phyloP scores from a whole-genome alignment of 1,140 invertebrate species.

The Globodera ellingtonae region DNA sequence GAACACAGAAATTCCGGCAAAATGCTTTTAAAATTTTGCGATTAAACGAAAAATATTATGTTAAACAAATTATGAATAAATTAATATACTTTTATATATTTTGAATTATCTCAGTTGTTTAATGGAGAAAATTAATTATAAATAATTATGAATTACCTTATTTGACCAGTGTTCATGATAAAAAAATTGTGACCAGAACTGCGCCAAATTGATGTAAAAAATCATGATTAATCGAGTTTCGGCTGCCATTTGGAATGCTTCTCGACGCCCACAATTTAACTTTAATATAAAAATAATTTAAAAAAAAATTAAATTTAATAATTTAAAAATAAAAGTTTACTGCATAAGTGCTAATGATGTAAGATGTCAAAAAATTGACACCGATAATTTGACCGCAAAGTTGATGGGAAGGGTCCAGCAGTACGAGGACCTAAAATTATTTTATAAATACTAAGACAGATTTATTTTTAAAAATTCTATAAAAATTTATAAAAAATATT shows the following conservation, averaged over 20 bases:
- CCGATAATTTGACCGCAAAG: slow-evolving; percentile 56
- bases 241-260: slow-evolving; percentile 53
- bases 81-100: too few species aligned
- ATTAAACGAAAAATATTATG: not conserved
- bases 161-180: slow-evolving; percentile 55
- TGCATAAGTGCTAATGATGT: slow-evolving; percentile 39
- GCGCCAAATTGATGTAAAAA: slow-evolving; percentile 56
- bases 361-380: slow-evolving; percentile 51
- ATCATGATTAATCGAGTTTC: slow-evolving; percentile 56
- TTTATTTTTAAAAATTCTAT: too few species aligned
- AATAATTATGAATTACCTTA: slow-evolving; percentile 9
- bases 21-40: slow-evolving; percentile 38
- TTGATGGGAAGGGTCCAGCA: not conserved
- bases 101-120: too few species aligned
- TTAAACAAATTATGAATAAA: too few species aligned
- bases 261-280: slow-evolving; percentile 51
- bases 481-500: too few species aligned
- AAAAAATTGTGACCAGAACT: slow-evolving; percentile 63
- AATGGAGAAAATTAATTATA: too few species aligned
- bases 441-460: too few species aligned
- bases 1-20: slow-evolving; percentile 63
- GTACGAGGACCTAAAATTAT: not conserved
- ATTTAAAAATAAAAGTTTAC: slow-evolving; percentile 9
- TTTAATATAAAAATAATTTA: not conserved
- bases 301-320: not conserved